These are phyloP conservation scores for Magallana gigas DNA, from an alignment of 1,140 invertebrate species.

Conservation along the genomic window DNA sequence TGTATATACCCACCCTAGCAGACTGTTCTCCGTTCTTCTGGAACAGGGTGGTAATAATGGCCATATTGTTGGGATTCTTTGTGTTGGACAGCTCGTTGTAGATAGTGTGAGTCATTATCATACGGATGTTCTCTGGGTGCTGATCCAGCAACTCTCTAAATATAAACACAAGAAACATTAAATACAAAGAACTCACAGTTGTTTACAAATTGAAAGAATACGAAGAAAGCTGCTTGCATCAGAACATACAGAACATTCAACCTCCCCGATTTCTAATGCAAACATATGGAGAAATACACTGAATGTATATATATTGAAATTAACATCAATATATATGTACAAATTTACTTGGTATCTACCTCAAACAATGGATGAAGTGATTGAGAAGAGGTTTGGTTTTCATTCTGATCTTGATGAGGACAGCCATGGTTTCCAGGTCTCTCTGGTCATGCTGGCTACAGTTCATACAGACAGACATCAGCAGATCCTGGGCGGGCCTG, in stretches of 20 bases:
- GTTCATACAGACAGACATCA: constrained; percentile 95
- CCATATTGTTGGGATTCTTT: constrained; percentile 96
- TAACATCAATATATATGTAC: neutral
- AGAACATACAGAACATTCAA: too few species aligned
- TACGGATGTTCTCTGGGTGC: constrained; percentile 90
- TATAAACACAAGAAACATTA: neutral
- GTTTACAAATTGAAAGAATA: neutral
- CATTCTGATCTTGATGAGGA: constrained; percentile 92
- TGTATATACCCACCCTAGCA: constrained; percentile 74
- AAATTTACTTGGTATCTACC: constrained; percentile 79
- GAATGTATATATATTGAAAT: too few species aligned
- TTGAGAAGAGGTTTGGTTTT: constrained; percentile 96
- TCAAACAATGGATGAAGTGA: constrained; percentile 92
- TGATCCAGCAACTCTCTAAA: constrained; percentile 87
- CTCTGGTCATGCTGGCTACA: constrained; percentile 87
- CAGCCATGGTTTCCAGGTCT: constrained; percentile 94
- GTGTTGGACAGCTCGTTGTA: constrained; percentile 95
- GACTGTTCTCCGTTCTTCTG: constrained; percentile 82
- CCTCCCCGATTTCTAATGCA: too few species aligned
- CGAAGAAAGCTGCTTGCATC: too few species aligned
- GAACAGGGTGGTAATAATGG: constrained; percentile 91
- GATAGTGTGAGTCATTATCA: constrained; percentile 94
- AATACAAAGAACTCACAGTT: neutral
- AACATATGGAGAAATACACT: too few species aligned
- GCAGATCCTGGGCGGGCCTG: constrained; percentile 94